Evolutionary conservation across 2,113 vertebrate species (phyloP), one percentile per base, ranked within the genome.

Genomic region (Hippocampus abdominalis): DNA sequence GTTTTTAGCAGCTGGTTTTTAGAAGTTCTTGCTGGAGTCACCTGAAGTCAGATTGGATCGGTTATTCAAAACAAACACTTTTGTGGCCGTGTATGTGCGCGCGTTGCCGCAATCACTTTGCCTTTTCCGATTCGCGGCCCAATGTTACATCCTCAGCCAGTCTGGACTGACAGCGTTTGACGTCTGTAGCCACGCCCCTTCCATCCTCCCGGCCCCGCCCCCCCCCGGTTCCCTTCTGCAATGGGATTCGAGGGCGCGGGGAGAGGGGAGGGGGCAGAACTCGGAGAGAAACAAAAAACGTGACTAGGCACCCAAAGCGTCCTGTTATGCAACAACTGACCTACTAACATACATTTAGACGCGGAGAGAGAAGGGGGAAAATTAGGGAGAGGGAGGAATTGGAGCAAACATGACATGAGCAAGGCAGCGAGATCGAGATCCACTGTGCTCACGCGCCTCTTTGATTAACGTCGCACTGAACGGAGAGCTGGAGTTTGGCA

Each of bases 281-380:
- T 71, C 64, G 70, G 81, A 87, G 86, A 88, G 81, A 89, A 84
- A 88, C 78, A 88, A 89, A 87, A 89, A 91, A 90, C 90, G 92
- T 92, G 91, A 93, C 91, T 83, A 90, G 91, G 91, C 90, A 92
- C 85, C 84, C 88, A 89, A 89, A 91, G 91, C 85, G 83, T 82
- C 86, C 78, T 92, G 90, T 93, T 93, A 93, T 92, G 93, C 92
- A 93, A 93, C 92, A 80, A 79, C 88, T 93, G 93, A 93, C 93
- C 93, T 91, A 93, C 93, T 93, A 93, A 93, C 93, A 93, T 90
- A 93, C 88, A 92, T 92, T 91, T 87, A 79, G 86, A 86, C 83
- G 86, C 81, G 74, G 36, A 44, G 46, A 44, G 46, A 80, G 67
- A 79, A 68, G 70, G 81, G 83, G 72, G n/a, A n/a, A 84, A 80